These are phyloP conservation scores for Camponotus pennsylvanicus DNA, from an alignment of 1,140 invertebrate genomes.

Conservation along the genomic window DNA sequence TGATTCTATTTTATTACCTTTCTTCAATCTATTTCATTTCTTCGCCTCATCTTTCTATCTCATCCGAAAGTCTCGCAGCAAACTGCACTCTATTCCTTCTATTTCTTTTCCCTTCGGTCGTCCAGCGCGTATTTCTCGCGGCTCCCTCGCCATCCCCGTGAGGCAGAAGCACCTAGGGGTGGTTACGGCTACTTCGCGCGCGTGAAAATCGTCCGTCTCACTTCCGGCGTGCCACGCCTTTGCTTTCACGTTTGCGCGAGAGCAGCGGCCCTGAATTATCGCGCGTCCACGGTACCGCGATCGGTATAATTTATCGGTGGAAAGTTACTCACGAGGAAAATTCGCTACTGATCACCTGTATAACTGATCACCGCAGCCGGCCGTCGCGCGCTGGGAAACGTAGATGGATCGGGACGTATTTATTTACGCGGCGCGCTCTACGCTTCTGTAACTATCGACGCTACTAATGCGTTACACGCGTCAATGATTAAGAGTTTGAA, in stretches of 20 bases:
- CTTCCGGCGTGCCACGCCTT: constrained; percentile 56
- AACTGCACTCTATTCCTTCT: neutral
- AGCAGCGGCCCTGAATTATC: constrained; percentile 46
- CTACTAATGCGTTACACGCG: neutral
- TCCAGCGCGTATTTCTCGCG: constrained; percentile 28
- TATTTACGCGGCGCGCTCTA: neutral
- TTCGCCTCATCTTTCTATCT: neutral
- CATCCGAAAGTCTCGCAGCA: neutral
- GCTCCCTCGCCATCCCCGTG: neutral
- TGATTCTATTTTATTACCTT: constrained; percentile 1
- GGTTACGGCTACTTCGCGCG: constrained; percentile 35
- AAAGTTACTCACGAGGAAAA: constrained; percentile 39
- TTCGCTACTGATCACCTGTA: constrained; percentile 38
- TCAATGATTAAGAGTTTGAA: neutral
- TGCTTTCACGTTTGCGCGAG: constrained; percentile 52
- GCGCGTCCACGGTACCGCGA: constrained; percentile 36
- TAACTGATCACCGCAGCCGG: constrained; percentile 27
- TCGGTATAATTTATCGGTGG: constrained; percentile 42
- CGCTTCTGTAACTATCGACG: neutral
- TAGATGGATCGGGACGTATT: constrained; percentile 23
- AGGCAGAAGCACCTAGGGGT: constrained; percentile 6
- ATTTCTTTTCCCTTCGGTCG: neutral
- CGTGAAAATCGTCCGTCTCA: constrained; percentile 49
- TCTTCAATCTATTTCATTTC: neutral
- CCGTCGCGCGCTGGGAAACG: neutral